Evolutionary conservation across 2,888 invertebrate genomes (phyloP).

Genomic region (Nemotelus nigrinus): DNA sequence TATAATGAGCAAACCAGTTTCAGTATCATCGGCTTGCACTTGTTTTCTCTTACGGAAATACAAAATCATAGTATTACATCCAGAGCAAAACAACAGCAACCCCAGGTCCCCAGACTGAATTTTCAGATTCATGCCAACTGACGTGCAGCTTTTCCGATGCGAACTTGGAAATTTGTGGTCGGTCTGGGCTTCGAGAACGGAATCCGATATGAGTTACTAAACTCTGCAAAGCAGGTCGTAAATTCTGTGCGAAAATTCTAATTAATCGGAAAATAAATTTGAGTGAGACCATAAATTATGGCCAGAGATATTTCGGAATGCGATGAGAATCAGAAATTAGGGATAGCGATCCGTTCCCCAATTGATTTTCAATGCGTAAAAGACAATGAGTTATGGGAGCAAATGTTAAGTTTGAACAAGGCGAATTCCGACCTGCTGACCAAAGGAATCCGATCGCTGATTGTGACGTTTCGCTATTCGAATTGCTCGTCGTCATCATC

Average conservation of each 20-base stretch:
- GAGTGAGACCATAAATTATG: constrained; percentile 41
- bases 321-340: constrained; percentile 42
- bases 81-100: no score
- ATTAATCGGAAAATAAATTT: constrained; percentile 46
- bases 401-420: neutral
- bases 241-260: constrained; percentile 45
- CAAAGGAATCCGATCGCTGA: neutral
- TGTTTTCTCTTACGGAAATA: no score
- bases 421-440: neutral
- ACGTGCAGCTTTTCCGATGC: constrained; percentile 9
- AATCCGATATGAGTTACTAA: constrained; percentile 40
- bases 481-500: neutral
- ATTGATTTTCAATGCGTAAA: constrained; percentile 32
- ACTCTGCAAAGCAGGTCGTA: constrained; percentile 37
- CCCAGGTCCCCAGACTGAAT: no score
- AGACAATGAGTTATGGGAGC: neutral
- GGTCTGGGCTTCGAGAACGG: neutral
- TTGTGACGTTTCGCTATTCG: neutral
- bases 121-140: no score
- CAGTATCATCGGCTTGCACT: no score
- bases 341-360: neutral
- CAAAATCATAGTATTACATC: no score
- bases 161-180: constrained; percentile 22
- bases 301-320: constrained; percentile 35
- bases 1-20: no score